Evolutionary conservation across 1,140 invertebrate genomes (phyloP), one percentile per base, ranked within the genome.

Genomic region (Drosophila sucinea): DNA sequence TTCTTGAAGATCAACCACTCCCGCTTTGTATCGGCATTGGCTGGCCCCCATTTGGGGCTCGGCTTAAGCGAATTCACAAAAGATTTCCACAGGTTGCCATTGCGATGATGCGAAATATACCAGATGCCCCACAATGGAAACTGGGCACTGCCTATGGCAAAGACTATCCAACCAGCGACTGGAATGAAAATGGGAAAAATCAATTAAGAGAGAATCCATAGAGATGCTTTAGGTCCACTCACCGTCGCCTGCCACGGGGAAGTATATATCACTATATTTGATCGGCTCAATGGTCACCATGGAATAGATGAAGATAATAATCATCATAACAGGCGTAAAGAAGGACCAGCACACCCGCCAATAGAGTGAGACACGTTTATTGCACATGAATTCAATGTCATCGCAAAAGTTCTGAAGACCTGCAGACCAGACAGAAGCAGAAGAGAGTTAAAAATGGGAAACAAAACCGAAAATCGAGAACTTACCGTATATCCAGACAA

Each of bases 331-430:
- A 79, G 94, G 97, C 7, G 95, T 96, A 23, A 97, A 92, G 64
- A 96, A 84, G 29, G 94, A 95, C 97, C 97, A 98, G 70, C 96
- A 96, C 10, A 96, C 84, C 61, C 95, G 94, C 96, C 96, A 97
- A 90, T 96, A 97, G 0, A 95, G 72, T 1, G 95, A 94, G 0
- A 96, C 94, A 67, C 94, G 94, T n/a, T 93, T 93, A 3, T 94
- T 94, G 60, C 96, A 92, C 97, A 97, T 97, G 80, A 96, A 96
- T 79, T 97, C 94, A 1, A 97, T 92, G 80, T 97, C 96, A 38
- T 94, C 90, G 67, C 95, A 94, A 60, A 97, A 94, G 77, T 96
- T 96, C 65, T 95, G 94, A 35, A 96, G 73, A 2, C 94, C 95
- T 95, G 0, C 1, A 23, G 33, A 17, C 17, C 17, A 17, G 47